Evolutionary conservation across 1,140 invertebrate species (phyloP).

Genomic region (Trinorchestia longiramus): DNA sequence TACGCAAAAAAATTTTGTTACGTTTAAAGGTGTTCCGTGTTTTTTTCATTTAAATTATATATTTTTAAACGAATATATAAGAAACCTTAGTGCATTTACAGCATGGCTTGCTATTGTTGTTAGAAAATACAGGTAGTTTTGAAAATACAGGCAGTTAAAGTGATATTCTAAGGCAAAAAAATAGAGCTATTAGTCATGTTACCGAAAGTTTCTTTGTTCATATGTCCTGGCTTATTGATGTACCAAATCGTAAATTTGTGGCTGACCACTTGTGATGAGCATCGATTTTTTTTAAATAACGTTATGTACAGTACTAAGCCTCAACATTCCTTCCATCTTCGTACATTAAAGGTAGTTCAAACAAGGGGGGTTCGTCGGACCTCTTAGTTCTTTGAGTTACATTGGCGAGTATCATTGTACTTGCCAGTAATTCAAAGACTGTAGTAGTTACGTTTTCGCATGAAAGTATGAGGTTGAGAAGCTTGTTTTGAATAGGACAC

Average conservation of each 20-base stretch:
- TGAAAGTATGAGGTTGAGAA: background rate
- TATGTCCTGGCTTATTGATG: background rate
- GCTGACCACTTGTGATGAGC: background rate
- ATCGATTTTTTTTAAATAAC: background rate
- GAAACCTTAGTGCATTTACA: background rate
- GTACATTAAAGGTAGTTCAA: background rate
- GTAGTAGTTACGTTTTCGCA: background rate
- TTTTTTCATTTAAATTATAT: no score
- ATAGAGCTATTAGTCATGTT: background rate
- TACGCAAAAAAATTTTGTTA: background rate
- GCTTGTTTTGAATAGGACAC: background rate
- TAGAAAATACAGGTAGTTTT: background rate
- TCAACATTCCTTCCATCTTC: background rate
- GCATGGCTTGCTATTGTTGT: background rate
- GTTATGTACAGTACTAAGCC: no score
- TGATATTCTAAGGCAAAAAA: background rate
- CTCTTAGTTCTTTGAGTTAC: background rate
- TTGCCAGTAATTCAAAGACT: background rate
- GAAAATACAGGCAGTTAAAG: background rate
- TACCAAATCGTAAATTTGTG: background rate
- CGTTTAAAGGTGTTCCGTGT: background rate
- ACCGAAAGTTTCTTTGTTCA: background rate
- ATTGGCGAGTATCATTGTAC: background rate
- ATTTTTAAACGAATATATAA: background rate
- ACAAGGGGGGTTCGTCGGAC: no score